A percentile compares a stretch with the other conserved stretches of the same genome.
Evolutionary conservation across 2,113 vertebrate genomes (phyloP).

Genomic region (Chlorodrepanis virens): DNA sequence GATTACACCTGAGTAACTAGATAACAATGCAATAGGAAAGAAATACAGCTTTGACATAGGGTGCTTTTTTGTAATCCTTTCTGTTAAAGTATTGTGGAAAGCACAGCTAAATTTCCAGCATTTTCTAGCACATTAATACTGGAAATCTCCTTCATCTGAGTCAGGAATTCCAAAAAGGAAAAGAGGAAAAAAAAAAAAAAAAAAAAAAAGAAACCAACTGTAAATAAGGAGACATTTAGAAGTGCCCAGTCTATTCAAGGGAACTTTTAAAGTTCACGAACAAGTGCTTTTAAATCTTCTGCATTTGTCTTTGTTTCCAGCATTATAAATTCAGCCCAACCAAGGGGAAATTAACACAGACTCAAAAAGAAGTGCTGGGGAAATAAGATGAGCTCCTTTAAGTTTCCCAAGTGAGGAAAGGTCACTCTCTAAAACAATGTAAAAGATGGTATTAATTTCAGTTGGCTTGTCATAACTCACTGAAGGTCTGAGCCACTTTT

Average conservation of each 20-base stretch:
- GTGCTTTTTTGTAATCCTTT: background rate
- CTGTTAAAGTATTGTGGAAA: background rate
- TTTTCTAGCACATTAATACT: background rate
- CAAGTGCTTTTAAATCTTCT: background rate
- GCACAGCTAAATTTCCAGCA: background rate
- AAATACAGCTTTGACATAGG: background rate
- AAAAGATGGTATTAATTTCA: conserved; percentile 50
- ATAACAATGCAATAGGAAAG: background rate
- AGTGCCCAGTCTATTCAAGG: background rate
- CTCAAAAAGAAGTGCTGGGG: background rate
- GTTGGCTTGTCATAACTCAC: background rate
- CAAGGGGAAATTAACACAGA: background rate
- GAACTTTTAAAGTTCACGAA: conserved; percentile 12
- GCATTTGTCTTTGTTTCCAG: background rate
- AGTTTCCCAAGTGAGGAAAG: conserved; percentile 4
- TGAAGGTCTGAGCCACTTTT: conserved; percentile 32
- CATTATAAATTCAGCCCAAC: background rate
- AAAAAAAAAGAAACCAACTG: background rate
- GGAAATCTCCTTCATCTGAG: background rate
- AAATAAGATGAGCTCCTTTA: conserved; percentile 28
- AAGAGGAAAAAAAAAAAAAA: background rate
- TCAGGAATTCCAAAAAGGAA: background rate
- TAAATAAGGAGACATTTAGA: conserved; percentile 10
- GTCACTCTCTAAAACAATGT: conserved; percentile 31
- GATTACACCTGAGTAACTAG: background rate